phyloP scores from a whole-genome alignment of 2,888 invertebrate genomes.

The Tupiocoris notatus region DNA sequence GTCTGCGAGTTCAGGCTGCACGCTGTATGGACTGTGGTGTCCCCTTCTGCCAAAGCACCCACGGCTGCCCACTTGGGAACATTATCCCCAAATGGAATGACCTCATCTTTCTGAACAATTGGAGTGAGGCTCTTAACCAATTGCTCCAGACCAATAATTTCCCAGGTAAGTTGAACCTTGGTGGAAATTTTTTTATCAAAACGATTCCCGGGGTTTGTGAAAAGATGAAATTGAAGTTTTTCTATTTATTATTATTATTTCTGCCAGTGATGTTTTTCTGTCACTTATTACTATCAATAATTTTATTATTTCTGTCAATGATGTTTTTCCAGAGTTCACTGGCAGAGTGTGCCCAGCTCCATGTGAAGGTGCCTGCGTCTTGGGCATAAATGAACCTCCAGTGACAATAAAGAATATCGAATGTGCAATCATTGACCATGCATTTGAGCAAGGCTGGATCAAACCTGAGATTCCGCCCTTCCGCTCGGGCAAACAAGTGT shows the following conservation, averaged over 20 bases:
- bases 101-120: conserved; percentile 88
- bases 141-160: conserved; percentile 98
- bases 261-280: background rate
- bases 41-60: conserved; percentile 92
- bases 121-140: conserved; percentile 90
- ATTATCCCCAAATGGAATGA: conserved; percentile 99
- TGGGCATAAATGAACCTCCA: conserved; percentile 91
- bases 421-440: conserved; percentile 97
- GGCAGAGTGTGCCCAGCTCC: conserved; percentile 95
- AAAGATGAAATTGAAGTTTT: no score
- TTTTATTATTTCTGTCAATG: no score
- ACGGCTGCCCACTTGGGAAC: conserved; percentile 97
- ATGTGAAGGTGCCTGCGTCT: conserved; percentile 96
- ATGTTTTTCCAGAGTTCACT: conserved; percentile 78
- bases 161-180: conserved; percentile 70
- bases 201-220: no score
- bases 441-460: conserved; percentile 95
- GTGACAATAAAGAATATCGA: conserved; percentile 99
- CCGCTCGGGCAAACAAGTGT: conserved; percentile 79
- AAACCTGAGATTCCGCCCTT: conserved; percentile 71
- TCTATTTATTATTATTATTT: conserved; percentile 6
- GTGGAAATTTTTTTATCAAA: no score
- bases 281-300: no score
- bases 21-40: conserved; percentile 99
- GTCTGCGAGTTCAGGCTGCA: conserved; percentile 87